Conservation (phyloP, 2,888 invertebrate species). For the Lithophane ornitopus region DNA sequence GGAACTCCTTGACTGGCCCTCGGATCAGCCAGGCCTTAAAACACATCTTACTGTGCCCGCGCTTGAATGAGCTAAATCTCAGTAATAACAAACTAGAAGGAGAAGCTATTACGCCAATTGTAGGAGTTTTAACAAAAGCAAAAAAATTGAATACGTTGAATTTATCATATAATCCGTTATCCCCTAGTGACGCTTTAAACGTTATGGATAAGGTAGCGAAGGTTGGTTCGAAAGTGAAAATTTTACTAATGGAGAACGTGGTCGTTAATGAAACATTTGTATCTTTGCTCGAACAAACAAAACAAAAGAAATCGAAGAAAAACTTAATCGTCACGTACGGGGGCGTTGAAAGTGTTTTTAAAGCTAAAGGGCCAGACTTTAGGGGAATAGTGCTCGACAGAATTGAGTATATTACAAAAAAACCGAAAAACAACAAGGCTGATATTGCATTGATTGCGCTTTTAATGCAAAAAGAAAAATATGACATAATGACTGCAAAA, state of each 20-base stretch:
- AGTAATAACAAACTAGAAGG: slow-evolving; percentile 78
- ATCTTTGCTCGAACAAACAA: slow-evolving; percentile 63
- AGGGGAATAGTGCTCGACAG: slow-evolving; percentile 78
- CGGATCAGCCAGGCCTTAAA: slow-evolving; percentile 73
- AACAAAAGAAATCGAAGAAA: slow-evolving; percentile 68
- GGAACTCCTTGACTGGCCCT: slow-evolving; percentile 76
- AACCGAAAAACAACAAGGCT: slow-evolving; percentile 68
- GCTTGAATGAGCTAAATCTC: slow-evolving; percentile 73
- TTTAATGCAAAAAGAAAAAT: slow-evolving; percentile 73
- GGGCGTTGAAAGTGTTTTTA: slow-evolving; percentile 65
- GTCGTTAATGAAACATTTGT: slow-evolving; percentile 73
- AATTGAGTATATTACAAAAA: slow-evolving; percentile 75
- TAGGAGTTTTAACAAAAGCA: slow-evolving; percentile 67
- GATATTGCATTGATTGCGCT: slow-evolving; percentile 77
- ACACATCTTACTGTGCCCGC: slow-evolving; percentile 70
- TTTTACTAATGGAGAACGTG: slow-evolving; percentile 77
- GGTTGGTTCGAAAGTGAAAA: slow-evolving; percentile 71
- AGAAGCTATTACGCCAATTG: slow-evolving; percentile 69
- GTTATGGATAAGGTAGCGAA: slow-evolving; percentile 72
- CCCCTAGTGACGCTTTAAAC: slow-evolving; percentile 73
- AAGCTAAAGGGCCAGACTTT: slow-evolving; percentile 68
- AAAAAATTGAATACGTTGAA: slow-evolving; percentile 76
- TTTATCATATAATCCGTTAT: slow-evolving; percentile 80
- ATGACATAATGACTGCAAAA: slow-evolving; percentile 66
- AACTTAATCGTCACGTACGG: slow-evolving; percentile 75